Evolutionary conservation across 2,888 invertebrate genomes (phyloP).

Genomic region (Oscheius sp.): DNA sequence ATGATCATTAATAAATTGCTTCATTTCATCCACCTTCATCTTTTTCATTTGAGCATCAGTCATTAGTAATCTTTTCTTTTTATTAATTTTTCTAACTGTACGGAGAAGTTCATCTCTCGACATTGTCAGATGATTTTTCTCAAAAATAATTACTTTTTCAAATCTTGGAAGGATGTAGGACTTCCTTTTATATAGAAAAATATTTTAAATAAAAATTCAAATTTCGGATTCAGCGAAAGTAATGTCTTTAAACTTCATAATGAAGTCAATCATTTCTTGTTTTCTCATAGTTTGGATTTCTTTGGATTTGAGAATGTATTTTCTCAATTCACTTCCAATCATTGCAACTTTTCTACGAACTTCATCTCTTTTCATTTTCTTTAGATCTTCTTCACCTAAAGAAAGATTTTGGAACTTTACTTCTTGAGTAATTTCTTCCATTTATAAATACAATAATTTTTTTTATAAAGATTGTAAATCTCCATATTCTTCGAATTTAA

Average conservation of each 20-base stretch:
- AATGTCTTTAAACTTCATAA: conserved; percentile 30
- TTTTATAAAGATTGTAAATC: too few relatives aligned
- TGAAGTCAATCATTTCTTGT: conserved; percentile 42
- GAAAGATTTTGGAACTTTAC: too few relatives aligned
- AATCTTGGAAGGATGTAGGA: conserved; percentile 24
- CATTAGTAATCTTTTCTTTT: too few relatives aligned
- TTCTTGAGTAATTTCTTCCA: conserved; percentile 35
- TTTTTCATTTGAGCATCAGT: conserved; percentile 32
- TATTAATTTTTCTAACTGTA: too few relatives aligned
- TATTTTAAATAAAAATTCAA: conserved; percentile 24
- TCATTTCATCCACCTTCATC: conserved; percentile 22
- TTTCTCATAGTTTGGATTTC: conserved; percentile 38
- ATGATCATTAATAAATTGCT: conserved; percentile 14
- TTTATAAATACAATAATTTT: conserved; percentile 36
- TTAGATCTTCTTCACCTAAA: conserved; percentile 37
- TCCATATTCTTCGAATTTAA: too few relatives aligned
- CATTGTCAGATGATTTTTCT: conserved; percentile 32
- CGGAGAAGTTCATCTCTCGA: conserved; percentile 38
- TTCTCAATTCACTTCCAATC: conserved; percentile 38
- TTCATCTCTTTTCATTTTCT: conserved; percentile 41
- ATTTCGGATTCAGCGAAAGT: not conserved
- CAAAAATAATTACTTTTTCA: conserved; percentile 36
- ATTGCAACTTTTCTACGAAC: conserved; percentile 35
- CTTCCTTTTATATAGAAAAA: conserved; percentile 33
- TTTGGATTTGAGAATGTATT: conserved; percentile 30